Evolutionary conservation across 2,888 invertebrate species (phyloP).

Genomic region (Pemphredon lugubris): DNA sequence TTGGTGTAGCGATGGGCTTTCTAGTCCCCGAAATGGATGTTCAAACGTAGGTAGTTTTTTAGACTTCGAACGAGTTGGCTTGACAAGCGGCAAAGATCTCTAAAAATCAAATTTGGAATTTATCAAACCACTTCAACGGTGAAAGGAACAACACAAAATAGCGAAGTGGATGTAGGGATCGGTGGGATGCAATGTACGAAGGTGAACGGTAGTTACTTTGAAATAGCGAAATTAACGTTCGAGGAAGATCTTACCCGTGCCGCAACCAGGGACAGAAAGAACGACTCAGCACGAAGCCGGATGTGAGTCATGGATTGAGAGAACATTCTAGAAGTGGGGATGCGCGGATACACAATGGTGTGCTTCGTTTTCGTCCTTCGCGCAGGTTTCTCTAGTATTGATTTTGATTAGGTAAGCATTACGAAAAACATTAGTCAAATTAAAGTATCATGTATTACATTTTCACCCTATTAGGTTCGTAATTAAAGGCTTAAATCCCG

Average conservation of each 20-base stretch:
- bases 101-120: slow-evolving; percentile 52
- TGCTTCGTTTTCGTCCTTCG: slow-evolving; percentile 18
- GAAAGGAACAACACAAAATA: background rate
- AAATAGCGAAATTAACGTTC: slow-evolving; percentile 10
- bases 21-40: slow-evolving; percentile 57
- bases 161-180: background rate
- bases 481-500: background rate
- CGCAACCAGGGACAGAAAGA: slow-evolving; percentile 76
- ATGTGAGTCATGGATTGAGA: slow-evolving; percentile 47
- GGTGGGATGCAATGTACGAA: background rate
- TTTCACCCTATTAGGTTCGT: background rate
- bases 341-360: slow-evolving; percentile 18
- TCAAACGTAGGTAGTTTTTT: slow-evolving; percentile 25
- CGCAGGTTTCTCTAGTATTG: slow-evolving; percentile 39
- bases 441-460: slow-evolving; percentile 1
- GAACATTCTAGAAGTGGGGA: slow-evolving; percentile 32
- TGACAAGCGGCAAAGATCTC: slow-evolving; percentile 67
- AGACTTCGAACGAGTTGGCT: slow-evolving; percentile 28
- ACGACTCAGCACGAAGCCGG: slow-evolving; percentile 64
- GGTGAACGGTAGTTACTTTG: slow-evolving; percentile 12
- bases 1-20: slow-evolving; percentile 62
- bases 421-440: slow-evolving; percentile 17
- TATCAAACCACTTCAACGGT: background rate
- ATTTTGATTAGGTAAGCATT: slow-evolving; percentile 1
- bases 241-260: slow-evolving; percentile 71